phyloP scores from a whole-genome alignment of 2,113 vertebrate species.

The Phycodurus eques region DNA sequence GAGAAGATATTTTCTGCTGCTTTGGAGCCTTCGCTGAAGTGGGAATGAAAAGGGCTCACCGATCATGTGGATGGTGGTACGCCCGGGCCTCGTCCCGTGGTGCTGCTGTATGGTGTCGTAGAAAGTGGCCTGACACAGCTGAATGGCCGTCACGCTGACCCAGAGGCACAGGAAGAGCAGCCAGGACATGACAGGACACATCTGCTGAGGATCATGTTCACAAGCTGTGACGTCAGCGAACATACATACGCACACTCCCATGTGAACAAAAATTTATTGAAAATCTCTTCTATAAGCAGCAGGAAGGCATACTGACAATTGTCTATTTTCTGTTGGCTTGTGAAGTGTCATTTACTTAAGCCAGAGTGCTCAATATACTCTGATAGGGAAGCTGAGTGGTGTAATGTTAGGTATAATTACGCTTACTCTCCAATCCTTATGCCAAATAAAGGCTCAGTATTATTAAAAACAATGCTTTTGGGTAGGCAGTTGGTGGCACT shows the following conservation, averaged over 20 bases:
- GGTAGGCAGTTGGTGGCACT: not conserved
- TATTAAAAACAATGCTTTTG: no score
- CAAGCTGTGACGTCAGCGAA: constrained; percentile 26
- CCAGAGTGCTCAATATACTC: no score
- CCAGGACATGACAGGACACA: constrained; percentile 96
- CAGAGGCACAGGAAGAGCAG: constrained; percentile 89
- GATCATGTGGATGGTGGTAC: constrained; percentile 73
- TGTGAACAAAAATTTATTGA: not conserved
- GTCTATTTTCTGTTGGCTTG: no score
- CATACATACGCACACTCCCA: constrained; percentile 4
- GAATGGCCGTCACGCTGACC: constrained; percentile 84
- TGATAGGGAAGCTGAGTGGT: no score
- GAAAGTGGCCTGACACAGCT: constrained; percentile 90
- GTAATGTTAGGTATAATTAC: no score
- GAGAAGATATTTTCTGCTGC: not conserved
- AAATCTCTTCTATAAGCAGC: no score
- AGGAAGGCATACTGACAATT: no score
- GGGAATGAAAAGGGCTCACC: constrained; percentile 50
- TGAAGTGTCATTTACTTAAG: no score
- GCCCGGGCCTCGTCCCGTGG: constrained; percentile 88
- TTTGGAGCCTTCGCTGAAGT: not conserved
- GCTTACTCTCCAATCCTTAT: not conserved
- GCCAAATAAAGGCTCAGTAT: not conserved
- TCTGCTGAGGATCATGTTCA: constrained; percentile 70
- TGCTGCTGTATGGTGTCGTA: constrained; percentile 90